Evolutionary conservation across 1,140 invertebrate species (phyloP), one percentile per base, ranked within the genome.

Genomic region (Heliconius hewitsoni): DNA sequence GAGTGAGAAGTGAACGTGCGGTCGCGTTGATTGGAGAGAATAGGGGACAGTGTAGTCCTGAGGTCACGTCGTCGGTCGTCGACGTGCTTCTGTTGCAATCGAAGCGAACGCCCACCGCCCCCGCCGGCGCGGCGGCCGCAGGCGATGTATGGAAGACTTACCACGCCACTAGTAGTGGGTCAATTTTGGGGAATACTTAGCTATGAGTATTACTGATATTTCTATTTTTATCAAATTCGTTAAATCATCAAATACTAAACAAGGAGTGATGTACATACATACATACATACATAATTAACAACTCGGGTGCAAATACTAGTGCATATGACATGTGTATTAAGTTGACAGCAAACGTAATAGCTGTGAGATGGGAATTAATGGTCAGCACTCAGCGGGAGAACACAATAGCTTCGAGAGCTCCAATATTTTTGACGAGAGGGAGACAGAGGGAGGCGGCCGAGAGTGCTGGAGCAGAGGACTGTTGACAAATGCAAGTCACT

Each of bases 401-500:
- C 52, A 76, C 74, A 76, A 76, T 76, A 19, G n/a, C 55, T 66
- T 76, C 18, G 42, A 71, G 75, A 46, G 34, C 34, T 71, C 75
- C 39, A 76, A 76, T 76, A 76, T 55, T 46, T 76, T 76, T 76
- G 30, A 46, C 57, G 23, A 34, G 50, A 52, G 73, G 42, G 34
- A 37, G 34, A 37, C 34, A 6, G 34, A 37, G 72, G 30, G 42
- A 13, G 74, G 52, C 74, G 52, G 16, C 4, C 18, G 34, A 8
- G 74, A 42, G 73, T 55, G 46, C 73, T 18, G 18, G 52, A 55
- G 52, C 16, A 55, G 5, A 55, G 52, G 18, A 30, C 34, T 57
- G 74, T 18, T 70, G 55, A 76, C 74, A 66, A 76, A 76, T 76
- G 74, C 74, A 76, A 76, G 74, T 76, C 74, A 76, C 27, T 76